phyloP scores from a whole-genome alignment of 2,113 vertebrate species.

The Vulpes lagopus region DNA sequence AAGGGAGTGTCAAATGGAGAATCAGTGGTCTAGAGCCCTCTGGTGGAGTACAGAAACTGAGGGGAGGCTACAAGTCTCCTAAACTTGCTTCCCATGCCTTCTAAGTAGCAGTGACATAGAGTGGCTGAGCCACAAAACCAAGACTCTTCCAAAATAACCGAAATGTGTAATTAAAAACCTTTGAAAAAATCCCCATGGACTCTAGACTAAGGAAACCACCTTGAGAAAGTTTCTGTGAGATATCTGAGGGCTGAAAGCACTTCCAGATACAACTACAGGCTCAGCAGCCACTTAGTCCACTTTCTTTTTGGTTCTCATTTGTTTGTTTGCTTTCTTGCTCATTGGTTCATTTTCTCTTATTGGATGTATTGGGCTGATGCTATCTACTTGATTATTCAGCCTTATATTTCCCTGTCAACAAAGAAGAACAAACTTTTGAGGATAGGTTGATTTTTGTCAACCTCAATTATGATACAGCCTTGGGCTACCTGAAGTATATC shows the following conservation, averaged over 20 bases:
- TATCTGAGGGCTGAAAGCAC: neutral
- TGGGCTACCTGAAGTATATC: neutral
- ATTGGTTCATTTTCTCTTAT: neutral
- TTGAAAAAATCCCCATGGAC: neutral
- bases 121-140: neutral
- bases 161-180: neutral
- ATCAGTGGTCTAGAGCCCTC: neutral
- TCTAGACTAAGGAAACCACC: neutral
- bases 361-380: neutral
- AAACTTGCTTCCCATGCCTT: neutral
- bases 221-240: neutral
- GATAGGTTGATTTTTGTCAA: constrained; percentile 16
- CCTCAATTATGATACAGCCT: neutral
- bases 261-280: neutral
- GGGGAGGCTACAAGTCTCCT: neutral
- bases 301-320: neutral
- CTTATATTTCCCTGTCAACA: neutral
- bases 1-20: neutral
- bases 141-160: neutral
- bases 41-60: neutral
- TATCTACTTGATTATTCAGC: neutral
- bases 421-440: constrained; percentile 51
- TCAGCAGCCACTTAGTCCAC: neutral
- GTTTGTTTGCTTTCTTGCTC: neutral
- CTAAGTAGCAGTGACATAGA: neutral